Percentiles rank a stretch among this genome's conserved stretches.
Conservation (phyloP, 2,113 vertebrate genomes). For the Malurus melanocephalus region DNA sequence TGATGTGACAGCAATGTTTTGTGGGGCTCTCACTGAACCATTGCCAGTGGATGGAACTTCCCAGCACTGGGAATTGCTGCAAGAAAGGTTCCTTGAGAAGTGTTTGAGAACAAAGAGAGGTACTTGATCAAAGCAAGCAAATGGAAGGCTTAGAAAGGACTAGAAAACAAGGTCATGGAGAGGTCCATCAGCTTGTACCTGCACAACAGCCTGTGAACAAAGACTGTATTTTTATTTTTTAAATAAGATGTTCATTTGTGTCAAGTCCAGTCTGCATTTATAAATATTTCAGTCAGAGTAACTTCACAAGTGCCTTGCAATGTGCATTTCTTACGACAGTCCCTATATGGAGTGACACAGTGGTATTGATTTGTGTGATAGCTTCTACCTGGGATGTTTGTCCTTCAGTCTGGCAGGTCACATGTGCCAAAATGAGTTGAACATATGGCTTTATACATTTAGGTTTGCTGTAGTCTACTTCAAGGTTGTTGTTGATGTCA, state of each 20-base stretch:
- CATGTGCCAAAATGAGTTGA: not conserved
- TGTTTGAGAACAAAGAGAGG: not conserved
- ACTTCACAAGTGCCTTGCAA: not conserved
- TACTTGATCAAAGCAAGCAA: not conserved
- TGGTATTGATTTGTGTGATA: not conserved
- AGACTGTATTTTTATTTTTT: not conserved
- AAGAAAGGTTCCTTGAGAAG: not conserved
- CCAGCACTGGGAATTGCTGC: not conserved
- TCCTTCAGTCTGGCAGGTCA: not conserved
- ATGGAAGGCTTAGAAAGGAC: not conserved
- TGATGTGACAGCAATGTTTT: not conserved
- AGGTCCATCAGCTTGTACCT: not conserved
- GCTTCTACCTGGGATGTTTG: conserved; percentile 14
- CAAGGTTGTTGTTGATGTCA: not conserved
- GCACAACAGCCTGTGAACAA: not conserved
- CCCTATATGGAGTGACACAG: not conserved
- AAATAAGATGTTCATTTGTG: not conserved
- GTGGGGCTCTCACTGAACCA: not conserved
- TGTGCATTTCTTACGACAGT: not conserved
- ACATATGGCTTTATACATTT: conserved; percentile 14
- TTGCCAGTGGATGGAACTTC: not conserved
- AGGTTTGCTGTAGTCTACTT: not conserved
- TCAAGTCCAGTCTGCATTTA: not conserved
- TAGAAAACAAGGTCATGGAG: not conserved
- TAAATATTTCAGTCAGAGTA: conserved; percentile 17